Conservation (phyloP, 2,888 invertebrate genomes). For the Scaptomyza tumidula region DNA sequence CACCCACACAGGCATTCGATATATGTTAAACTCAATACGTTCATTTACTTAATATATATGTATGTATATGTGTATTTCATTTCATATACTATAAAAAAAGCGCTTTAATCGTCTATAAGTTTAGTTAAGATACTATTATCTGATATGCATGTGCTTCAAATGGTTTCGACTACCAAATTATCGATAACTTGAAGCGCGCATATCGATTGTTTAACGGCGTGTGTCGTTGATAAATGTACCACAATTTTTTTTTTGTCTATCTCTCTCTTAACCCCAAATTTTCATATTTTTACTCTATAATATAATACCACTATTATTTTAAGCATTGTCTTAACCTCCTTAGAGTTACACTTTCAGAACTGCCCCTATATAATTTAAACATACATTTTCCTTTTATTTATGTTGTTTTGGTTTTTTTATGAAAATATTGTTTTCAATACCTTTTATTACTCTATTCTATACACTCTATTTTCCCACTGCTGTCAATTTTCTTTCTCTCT, state of each 20-base stretch:
- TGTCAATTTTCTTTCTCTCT: constrained; percentile 15
- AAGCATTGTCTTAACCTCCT: constrained; percentile 19
- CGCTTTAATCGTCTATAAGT: constrained; percentile 42
- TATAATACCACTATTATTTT: constrained; percentile 6
- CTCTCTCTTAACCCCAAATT: constrained; percentile 20
- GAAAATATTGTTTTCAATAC: constrained; percentile 19
- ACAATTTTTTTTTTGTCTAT: constrained; percentile 3
- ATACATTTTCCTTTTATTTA: constrained; percentile 6
- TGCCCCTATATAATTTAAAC: constrained; percentile 21
- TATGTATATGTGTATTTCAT: constrained; percentile 15
- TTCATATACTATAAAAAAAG: constrained; percentile 23
- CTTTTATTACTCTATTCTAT: constrained; percentile 25
- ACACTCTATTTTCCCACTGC: constrained; percentile 5
- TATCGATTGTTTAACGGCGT: constrained; percentile 17
- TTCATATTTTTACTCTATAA: constrained; percentile 45
- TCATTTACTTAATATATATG: constrained; percentile 15
- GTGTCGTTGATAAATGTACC: constrained; percentile 26
- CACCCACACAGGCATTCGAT: constrained; percentile 3
- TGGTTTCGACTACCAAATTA: not conserved
- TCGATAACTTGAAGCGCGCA: constrained; percentile 17
- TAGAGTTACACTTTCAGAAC: constrained; percentile 31
- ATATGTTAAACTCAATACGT: constrained; percentile 1
- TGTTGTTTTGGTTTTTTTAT: not conserved
- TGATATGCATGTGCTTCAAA: constrained; percentile 26
- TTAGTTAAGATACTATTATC: not conserved